Conservation (phyloP, 2,888 invertebrate genomes). For the Dryomyza anilis region DNA sequence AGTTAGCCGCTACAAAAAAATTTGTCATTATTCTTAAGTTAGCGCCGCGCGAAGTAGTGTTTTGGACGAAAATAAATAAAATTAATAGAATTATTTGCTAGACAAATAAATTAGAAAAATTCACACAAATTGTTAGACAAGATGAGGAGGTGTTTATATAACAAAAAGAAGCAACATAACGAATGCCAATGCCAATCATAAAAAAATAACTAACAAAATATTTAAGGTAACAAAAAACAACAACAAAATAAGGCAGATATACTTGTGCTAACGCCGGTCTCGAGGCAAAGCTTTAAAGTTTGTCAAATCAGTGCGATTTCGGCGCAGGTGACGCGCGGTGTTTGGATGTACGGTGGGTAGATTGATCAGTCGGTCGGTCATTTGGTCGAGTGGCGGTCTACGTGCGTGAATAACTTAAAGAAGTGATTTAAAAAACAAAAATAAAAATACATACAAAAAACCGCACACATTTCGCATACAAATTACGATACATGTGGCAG, state of each 20-base stretch:
- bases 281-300: slow-evolving; percentile 6
- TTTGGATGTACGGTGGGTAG: not conserved
- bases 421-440: not conserved
- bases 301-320: slow-evolving; percentile 27
- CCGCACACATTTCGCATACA: not conserved
- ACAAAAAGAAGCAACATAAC: not conserved
- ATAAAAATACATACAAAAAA: not conserved
- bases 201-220: not conserved
- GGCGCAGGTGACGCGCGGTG: slow-evolving; percentile 22
- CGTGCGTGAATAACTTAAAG: not conserved
- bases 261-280: not conserved
- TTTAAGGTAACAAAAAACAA: not conserved
- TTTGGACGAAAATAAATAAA: too few relatives aligned
- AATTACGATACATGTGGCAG: too few relatives aligned
- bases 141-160: too few relatives aligned
- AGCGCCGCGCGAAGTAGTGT: too few relatives aligned
- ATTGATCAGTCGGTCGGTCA: not conserved
- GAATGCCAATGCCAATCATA: not conserved
- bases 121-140: too few relatives aligned
- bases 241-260: not conserved
- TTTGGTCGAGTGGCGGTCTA: not conserved
- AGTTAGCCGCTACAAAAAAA: too few relatives aligned
- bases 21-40: too few relatives aligned
- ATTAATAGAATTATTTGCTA: too few relatives aligned
- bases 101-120: too few relatives aligned